A percentile compares a stretch with the other conserved stretches of the same genome.
These are phyloP conservation scores for Fragum whitleyi DNA, from an alignment of 2,888 invertebrate species.

Conservation along the genomic window DNA sequence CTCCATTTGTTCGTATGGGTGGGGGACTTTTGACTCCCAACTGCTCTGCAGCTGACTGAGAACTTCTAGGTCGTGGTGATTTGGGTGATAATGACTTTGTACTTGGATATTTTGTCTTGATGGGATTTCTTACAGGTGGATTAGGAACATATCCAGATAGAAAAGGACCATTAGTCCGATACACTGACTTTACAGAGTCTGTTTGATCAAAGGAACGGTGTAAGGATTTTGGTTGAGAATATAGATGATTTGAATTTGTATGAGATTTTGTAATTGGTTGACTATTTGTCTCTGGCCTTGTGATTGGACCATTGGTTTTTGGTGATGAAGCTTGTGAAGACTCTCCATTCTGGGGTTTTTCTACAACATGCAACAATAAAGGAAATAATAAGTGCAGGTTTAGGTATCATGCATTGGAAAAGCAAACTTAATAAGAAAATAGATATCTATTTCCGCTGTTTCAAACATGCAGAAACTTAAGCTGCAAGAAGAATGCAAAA, in stretches of 20 bases:
- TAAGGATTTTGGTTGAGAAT: constrained; percentile 47
- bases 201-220: constrained; percentile 41
- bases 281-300: constrained; percentile 65
- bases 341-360: constrained; percentile 63
- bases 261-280: constrained; percentile 63
- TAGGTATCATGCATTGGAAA: constrained; percentile 14
- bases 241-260: constrained; percentile 42
- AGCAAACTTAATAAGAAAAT: neutral
- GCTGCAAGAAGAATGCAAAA: no score
- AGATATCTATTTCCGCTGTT: neutral
- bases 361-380: constrained; percentile 69
- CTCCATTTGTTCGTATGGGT: constrained; percentile 70
- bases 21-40: constrained; percentile 77
- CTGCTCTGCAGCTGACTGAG: constrained; percentile 77
- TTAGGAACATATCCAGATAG: constrained; percentile 59
- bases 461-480: neutral
- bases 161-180: constrained; percentile 53
- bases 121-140: constrained; percentile 64
- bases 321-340: constrained; percentile 54
- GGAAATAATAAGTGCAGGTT: neutral
- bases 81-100: constrained; percentile 35
- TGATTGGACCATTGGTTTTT: constrained; percentile 67
- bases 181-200: constrained; percentile 41
- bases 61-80: constrained; percentile 57
- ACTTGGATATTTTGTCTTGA: constrained; percentile 58